Evolutionary conservation across 2,797 vertebrate genomes (phyloP).

Genomic region (Halcyon leucocephala): DNA sequence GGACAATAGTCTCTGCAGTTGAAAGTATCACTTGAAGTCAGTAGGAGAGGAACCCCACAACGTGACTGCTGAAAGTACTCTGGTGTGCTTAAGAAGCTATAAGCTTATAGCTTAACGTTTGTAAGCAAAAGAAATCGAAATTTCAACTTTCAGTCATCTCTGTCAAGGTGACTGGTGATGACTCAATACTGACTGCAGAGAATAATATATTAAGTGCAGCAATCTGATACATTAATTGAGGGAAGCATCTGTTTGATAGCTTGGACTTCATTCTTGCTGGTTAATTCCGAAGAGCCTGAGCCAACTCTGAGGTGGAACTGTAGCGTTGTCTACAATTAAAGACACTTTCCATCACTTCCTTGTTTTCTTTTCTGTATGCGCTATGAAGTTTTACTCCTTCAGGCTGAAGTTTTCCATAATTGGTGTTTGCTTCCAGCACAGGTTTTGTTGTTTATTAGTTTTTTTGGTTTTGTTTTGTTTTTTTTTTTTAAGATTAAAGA

Average conservation of each 20-base stretch:
- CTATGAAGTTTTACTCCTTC: background rate
- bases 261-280: background rate
- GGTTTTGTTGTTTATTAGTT: background rate
- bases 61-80: background rate
- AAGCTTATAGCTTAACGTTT: background rate
- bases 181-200: no score
- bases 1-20: background rate
- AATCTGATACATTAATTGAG: background rate
- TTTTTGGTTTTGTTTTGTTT: background rate
- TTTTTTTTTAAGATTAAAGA: background rate
- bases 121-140: background rate
- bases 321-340: background rate
- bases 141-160: background rate
- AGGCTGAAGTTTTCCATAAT: slow-evolving; percentile 5
- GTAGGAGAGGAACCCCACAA: background rate
- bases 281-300: background rate
- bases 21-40: background rate
- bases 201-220: background rate
- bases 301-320: background rate
- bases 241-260: background rate
- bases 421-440: slow-evolving; percentile 1
- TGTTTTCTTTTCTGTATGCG: background rate
- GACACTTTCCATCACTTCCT: background rate
- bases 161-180: background rate
- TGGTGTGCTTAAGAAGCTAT: background rate